Conservation (phyloP, 2,797 vertebrate species). For the Spatula versicolor region DNA sequence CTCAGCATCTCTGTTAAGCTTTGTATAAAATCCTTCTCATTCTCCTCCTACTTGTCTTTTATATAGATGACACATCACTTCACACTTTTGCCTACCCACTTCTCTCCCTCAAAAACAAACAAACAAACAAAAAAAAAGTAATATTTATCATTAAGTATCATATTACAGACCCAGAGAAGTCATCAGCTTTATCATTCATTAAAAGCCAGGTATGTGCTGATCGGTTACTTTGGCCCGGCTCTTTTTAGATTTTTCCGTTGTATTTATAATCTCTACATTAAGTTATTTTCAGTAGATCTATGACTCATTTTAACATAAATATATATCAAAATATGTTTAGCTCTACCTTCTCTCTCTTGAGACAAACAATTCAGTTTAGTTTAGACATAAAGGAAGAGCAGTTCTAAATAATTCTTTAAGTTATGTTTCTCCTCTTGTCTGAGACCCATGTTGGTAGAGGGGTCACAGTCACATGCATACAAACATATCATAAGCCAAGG, state of each 20-base stretch:
- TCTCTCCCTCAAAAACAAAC: neutral
- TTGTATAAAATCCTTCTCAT: neutral
- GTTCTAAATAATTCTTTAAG: neutral
- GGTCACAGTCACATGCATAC: neutral
- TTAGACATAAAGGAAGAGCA: neutral
- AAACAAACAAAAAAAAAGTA: neutral
- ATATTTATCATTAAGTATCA: neutral
- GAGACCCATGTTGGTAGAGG: neutral
- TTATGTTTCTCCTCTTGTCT: neutral
- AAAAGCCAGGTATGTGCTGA: neutral
- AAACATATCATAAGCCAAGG: rapidly evolving
- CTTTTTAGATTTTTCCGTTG: neutral
- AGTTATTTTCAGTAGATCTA: neutral
- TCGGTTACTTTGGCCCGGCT: neutral
- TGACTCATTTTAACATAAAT: neutral
- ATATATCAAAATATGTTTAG: neutral
- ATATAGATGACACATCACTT: slow-evolving; percentile 22
- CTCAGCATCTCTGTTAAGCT: neutral
- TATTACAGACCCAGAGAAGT: neutral
- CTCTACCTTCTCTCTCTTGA: neutral
- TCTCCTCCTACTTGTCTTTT: slow-evolving; percentile 28
- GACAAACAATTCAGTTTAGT: neutral
- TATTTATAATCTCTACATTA: neutral
- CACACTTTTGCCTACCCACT: slow-evolving; percentile 30
- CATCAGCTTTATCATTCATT: neutral